These are phyloP conservation scores for Nesoenas mayeri DNA, from an alignment of 2,113 vertebrate genomes.

Conservation along the genomic window DNA sequence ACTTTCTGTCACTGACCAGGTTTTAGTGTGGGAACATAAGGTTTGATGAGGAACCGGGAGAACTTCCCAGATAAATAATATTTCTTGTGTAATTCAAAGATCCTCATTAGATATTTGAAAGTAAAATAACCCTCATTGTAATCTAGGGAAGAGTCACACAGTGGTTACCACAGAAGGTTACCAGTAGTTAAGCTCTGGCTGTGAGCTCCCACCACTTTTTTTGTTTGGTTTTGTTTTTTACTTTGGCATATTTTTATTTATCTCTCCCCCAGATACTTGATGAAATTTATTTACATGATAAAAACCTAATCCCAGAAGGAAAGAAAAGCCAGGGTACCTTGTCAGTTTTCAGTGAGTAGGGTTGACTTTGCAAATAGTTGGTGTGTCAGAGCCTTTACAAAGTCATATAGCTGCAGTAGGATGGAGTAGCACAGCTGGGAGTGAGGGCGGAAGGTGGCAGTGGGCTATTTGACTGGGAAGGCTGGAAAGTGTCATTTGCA, in stretches of 20 bases:
- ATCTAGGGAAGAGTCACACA: not conserved
- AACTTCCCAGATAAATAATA: not conserved
- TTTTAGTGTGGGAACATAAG: not conserved
- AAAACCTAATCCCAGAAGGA: not conserved
- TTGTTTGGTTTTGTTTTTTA: not conserved
- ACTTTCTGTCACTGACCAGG: not conserved
- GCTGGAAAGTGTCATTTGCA: not conserved
- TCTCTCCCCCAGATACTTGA: rapidly evolving
- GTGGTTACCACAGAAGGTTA: not conserved
- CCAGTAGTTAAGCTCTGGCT: not conserved
- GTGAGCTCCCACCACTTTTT: not conserved
- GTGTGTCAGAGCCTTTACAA: not conserved
- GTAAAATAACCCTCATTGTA: not conserved
- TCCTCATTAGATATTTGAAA: not conserved
- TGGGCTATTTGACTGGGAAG: not conserved
- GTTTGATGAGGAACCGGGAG: not conserved
- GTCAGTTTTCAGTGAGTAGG: not conserved
- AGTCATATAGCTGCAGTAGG: not conserved
- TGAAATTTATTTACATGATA: not conserved
- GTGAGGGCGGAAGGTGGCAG: not conserved
- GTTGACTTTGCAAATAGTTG: not conserved
- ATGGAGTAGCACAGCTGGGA: not conserved
- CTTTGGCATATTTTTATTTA: not conserved
- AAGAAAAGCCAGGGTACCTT: not conserved
- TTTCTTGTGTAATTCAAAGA: not conserved